phyloP scores from a whole-genome alignment of 2,113 vertebrate species.

The Riparia riparia region DNA sequence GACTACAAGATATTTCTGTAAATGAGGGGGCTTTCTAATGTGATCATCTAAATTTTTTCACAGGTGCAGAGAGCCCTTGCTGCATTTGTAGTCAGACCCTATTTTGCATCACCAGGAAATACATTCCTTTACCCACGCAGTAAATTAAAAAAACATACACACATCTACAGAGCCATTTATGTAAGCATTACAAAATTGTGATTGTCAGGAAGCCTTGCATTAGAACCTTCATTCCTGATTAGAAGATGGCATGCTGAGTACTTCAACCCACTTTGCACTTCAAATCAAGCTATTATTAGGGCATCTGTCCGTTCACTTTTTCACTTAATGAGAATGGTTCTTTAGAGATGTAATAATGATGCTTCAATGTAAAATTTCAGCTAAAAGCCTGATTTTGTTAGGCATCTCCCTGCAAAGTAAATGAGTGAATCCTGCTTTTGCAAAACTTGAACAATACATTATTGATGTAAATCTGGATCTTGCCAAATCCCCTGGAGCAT shows the following conservation, averaged over 20 bases:
- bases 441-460: neutral
- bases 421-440: neutral
- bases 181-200: slow-evolving; percentile 43
- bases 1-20: neutral
- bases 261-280: slow-evolving; percentile 49
- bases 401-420: neutral
- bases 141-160: slow-evolving; percentile 32
- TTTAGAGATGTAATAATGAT: neutral
- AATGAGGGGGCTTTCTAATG: neutral
- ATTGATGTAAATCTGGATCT: neutral
- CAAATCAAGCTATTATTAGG: slow-evolving; percentile 61
- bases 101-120: neutral
- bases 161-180: slow-evolving; percentile 38
- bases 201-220: slow-evolving; percentile 60
- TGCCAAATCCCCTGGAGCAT: neutral
- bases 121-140: neutral
- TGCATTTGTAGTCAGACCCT: neutral
- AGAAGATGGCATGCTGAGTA: slow-evolving; percentile 51
- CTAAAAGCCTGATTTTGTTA: neutral
- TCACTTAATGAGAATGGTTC: neutral
- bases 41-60: neutral
- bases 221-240: slow-evolving; percentile 56
- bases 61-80: neutral
- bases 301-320: neutral
- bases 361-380: neutral